phyloP scores from a whole-genome alignment of 2,797 vertebrate species.

The Dendrocincla fuliginosa region DNA sequence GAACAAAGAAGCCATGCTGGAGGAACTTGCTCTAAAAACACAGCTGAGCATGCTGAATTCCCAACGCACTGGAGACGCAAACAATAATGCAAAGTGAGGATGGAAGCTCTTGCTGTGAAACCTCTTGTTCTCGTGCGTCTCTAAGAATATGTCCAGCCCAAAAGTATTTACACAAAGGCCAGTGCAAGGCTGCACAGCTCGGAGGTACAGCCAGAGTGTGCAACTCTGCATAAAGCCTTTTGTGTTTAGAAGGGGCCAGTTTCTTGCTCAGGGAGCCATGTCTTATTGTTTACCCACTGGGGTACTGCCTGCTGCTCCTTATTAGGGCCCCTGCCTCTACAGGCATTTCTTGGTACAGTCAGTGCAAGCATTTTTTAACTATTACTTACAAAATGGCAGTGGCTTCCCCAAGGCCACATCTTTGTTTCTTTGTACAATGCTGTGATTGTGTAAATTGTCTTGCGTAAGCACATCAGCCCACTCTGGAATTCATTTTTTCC shows the following conservation, averaged over 20 bases:
- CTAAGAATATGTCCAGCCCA: neutral
- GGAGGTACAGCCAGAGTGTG: neutral
- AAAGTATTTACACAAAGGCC: neutral
- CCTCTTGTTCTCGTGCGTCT: neutral
- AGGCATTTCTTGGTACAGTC: conserved; percentile 50
- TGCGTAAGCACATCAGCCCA: conserved; percentile 63
- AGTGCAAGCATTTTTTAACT: conserved; percentile 63
- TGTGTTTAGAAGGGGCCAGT: neutral
- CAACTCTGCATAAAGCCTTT: conserved; percentile 9
- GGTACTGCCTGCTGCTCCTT: conserved; percentile 75
- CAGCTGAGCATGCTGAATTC: neutral
- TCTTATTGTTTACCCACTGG: conserved; percentile 75
- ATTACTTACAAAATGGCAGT: conserved; percentile 65
- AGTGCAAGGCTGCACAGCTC: neutral
- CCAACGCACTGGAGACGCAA: fast-evolving
- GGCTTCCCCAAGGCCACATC: conserved; percentile 64
- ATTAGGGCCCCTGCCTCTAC: conserved; percentile 33
- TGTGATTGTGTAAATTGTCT: conserved; percentile 68
- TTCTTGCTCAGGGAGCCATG: conserved; percentile 80
- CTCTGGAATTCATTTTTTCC: conserved; percentile 55
- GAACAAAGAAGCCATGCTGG: neutral
- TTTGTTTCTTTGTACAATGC: conserved; percentile 71
- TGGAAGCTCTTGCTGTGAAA: conserved; percentile 53
- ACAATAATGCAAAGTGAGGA: conserved; percentile 19
- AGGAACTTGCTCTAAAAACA: conserved; percentile 36